A percentile compares a stretch with the other conserved stretches of the same genome.
phyloP scores from a whole-genome alignment of 1,140 invertebrate species.

The Pararge aegeria region DNA sequence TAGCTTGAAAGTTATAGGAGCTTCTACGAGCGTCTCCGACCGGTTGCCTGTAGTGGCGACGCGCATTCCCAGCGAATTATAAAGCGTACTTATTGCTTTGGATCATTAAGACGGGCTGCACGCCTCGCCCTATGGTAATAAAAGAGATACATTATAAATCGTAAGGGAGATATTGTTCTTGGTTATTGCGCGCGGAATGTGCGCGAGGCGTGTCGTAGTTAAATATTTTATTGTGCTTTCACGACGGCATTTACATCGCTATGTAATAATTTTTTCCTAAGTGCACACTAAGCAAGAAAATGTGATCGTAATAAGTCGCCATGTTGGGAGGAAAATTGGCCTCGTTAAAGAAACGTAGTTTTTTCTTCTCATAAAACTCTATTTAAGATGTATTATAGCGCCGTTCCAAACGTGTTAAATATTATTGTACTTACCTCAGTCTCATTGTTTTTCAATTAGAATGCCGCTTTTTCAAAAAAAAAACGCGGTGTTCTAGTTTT shows the following conservation, averaged over 20 bases:
- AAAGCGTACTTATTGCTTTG: constrained; percentile 26
- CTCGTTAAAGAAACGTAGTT: constrained; percentile 12
- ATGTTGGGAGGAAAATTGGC: constrained; percentile 15
- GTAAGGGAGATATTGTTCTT: constrained; percentile 55
- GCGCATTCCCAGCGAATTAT: constrained; percentile 26
- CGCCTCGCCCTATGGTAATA: constrained; percentile 50
- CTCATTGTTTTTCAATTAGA: too few relatives aligned
- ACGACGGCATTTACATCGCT: constrained; percentile 49
- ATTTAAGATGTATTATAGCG: not conserved
- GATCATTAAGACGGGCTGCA: constrained; percentile 18
- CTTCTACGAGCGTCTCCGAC: too few relatives aligned
- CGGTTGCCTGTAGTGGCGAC: constrained; percentile 15
- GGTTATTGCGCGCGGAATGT: constrained; percentile 54
- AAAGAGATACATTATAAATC: constrained; percentile 70
- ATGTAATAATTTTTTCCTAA: constrained; percentile 42
- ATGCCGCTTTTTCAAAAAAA: too few relatives aligned
- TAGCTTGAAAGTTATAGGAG: too few relatives aligned
- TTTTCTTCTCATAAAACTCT: not conserved
- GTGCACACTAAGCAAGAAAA: constrained; percentile 15
- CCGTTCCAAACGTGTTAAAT: not conserved
- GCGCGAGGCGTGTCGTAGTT: constrained; percentile 61
- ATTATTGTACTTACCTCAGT: not conserved
- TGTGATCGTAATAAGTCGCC: constrained; percentile 21
- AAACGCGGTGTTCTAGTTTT: too few relatives aligned
- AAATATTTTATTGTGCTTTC: constrained; percentile 69